Percentiles rank a stretch among this genome's conserved stretches.
phyloP scores from a whole-genome alignment of 2,797 vertebrate genomes.

The Thunnus albacares region DNA sequence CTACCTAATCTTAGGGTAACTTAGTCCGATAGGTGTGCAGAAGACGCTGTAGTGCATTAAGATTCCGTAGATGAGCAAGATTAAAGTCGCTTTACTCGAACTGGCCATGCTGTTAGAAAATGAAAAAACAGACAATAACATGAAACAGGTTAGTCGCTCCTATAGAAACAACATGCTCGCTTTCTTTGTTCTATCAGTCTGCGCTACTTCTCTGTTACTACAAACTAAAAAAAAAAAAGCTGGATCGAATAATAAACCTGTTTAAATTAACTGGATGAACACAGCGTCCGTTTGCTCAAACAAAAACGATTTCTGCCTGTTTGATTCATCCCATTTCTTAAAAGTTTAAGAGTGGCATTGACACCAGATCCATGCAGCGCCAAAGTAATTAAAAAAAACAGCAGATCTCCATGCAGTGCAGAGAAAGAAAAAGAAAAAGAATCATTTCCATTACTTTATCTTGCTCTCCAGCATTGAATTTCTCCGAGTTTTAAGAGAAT shows the following conservation, averaged over 20 bases:
- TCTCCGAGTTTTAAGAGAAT: slow-evolving; percentile 50
- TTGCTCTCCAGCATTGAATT: slow-evolving; percentile 40
- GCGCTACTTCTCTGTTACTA: slow-evolving; percentile 4
- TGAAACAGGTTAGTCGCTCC: slow-evolving; percentile 62
- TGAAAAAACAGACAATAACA: slow-evolving; percentile 44
- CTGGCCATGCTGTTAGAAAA: slow-evolving; percentile 93
- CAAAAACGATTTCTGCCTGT: slow-evolving; percentile 17
- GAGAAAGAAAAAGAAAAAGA: not conserved
- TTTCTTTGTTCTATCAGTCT: slow-evolving; percentile 51
- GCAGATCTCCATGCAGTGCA: slow-evolving; percentile 47
- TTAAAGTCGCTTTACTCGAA: slow-evolving; percentile 96
- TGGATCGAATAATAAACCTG: not conserved
- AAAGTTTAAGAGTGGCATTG: slow-evolving; percentile 74
- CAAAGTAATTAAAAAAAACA: slow-evolving; percentile 55
- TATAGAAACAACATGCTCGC: slow-evolving; percentile 34
- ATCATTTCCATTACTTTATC: slow-evolving; percentile 66
- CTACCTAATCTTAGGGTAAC: slow-evolving; percentile 95
- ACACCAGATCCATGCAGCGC: slow-evolving; percentile 62
- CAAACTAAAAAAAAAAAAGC: slow-evolving; percentile 22
- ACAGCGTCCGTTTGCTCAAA: slow-evolving; percentile 26
- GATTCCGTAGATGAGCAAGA: slow-evolving; percentile 96
- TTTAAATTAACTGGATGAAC: slow-evolving; percentile 5
- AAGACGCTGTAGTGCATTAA: slow-evolving; percentile 97
- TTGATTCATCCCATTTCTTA: slow-evolving; percentile 43
- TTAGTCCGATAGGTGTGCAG: slow-evolving; percentile 95